Base-by-base conservation (phyloP, 2,113 vertebrate species). In the Acrocephalus kingi region DNA sequence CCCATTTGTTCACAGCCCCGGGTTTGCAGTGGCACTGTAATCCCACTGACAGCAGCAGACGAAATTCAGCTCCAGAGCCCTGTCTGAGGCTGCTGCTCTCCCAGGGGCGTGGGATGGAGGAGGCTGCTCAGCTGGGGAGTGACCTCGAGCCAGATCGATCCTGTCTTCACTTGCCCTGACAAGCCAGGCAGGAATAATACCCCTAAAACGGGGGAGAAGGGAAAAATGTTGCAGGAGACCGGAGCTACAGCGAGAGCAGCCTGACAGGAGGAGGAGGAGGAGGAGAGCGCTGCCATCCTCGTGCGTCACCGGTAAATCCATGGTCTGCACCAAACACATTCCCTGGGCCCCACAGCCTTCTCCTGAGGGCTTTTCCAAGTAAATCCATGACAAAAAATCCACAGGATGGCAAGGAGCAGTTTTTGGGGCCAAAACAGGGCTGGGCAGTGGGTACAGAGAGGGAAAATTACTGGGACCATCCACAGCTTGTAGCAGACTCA, bases 41-140 rank as follows among this genome's bases (percentile, higher is more conserved):
- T 87, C 87, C 91, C 81, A 83, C 74, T 10, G 30, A 90, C 48
- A 93, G 75, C 92, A 93, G 75, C 83, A 93, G 79, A 35, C 68
- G 68, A 18, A 63, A 75, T 30, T 58, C 72, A 83, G 67, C 83
- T 54, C 43, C 45, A 81, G 48, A 86, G 84, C 63, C 54, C 66
- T 54, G 67, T 39, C 24, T 14, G 25, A 62, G 54, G 49, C 87
- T 69, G 58, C 49, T 66, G 62, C 55, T 87, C 37, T 10, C 55
- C 1, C 74, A 1, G 2, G 52, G 67, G 14, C 0, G 1, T 9
- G 8, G 56, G 80, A 33, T 1, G 9, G 72, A 51, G 48, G 28
- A 67, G 59, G 39, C 43, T 77, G 79, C 59, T 79, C 21, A 30
- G 73, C 52, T 39, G 52, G 30, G 31, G 18, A 89, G 30, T 82